Percentiles rank a stretch among this genome's conserved stretches.
Conservation (phyloP, 2,113 vertebrate species). For the Azemiops feae region DNA sequence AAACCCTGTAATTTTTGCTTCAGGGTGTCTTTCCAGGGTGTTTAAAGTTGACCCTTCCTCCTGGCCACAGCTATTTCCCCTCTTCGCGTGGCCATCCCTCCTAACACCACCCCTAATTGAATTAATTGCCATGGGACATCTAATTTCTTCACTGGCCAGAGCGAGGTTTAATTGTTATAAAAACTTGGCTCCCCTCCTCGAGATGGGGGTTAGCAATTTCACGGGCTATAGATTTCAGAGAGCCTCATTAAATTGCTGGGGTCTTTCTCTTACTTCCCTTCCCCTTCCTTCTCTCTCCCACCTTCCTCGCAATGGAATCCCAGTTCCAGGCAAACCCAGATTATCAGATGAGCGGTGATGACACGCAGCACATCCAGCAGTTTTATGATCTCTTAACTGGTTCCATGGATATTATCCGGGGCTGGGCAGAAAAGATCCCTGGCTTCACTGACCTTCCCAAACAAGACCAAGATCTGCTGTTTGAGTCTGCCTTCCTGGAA, state of each 20-base stretch:
- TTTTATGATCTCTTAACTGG: conserved; percentile 98
- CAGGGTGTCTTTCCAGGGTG: neutral
- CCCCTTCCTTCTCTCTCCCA: fast-evolving
- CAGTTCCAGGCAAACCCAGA: conserved; percentile 99
- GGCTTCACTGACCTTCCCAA: conserved; percentile 90
- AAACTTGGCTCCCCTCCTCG: conserved; percentile 73
- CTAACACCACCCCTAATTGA: conserved; percentile 69
- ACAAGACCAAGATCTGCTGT: conserved; percentile 94
- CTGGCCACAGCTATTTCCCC: neutral
- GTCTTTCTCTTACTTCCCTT: neutral
- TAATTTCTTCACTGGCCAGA: conserved; percentile 81
- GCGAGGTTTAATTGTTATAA: conserved; percentile 80
- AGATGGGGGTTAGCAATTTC: conserved; percentile 86
- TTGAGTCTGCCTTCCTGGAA: conserved; percentile 97
- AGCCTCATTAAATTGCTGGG: conserved; percentile 83
- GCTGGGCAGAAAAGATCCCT: conserved; percentile 97
- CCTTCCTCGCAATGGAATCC: conserved; percentile 82
- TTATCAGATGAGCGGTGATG: conserved; percentile 96
- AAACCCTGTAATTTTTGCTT: neutral
- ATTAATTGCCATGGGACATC: conserved; percentile 81
- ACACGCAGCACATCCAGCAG: conserved; percentile 98
- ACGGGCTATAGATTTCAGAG: conserved; percentile 92
- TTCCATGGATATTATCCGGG: conserved; percentile 99
- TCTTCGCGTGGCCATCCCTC: conserved; percentile 44
- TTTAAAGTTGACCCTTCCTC: neutral